Percentiles rank a stretch among this genome's conserved stretches.
These are phyloP conservation scores for Trissolcus brochymenae DNA, from an alignment of 2,888 invertebrate species.

Conservation along the genomic window DNA sequence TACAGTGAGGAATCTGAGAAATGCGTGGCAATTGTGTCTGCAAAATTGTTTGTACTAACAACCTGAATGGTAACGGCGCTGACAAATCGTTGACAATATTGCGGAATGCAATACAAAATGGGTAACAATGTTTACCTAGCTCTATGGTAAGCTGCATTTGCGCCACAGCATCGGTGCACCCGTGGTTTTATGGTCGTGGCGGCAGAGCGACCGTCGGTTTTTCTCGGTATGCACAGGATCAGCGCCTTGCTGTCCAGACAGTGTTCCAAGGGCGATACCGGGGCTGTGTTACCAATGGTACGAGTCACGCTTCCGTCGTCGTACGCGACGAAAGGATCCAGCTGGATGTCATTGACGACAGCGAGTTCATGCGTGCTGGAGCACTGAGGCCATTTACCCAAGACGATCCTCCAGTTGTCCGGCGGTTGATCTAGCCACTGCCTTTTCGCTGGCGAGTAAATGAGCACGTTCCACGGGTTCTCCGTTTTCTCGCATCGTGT, in stretches of 20 bases:
- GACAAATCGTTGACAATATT: no score
- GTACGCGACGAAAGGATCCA: slow-evolving; percentile 78
- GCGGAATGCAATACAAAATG: slow-evolving; percentile 27
- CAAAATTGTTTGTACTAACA: background rate
- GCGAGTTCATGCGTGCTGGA: slow-evolving; percentile 67
- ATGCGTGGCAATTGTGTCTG: slow-evolving; percentile 2
- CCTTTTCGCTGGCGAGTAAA: slow-evolving; percentile 78
- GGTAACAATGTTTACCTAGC: slow-evolving; percentile 67
- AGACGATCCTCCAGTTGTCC: slow-evolving; percentile 77
- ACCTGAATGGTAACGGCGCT: no score
- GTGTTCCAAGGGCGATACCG: slow-evolving; percentile 79
- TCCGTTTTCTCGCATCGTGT: slow-evolving; percentile 67
- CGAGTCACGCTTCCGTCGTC: slow-evolving; percentile 82
- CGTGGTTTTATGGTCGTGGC: slow-evolving; percentile 73
- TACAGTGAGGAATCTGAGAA: background rate
- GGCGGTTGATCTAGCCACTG: slow-evolving; percentile 77
- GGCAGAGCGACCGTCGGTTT: slow-evolving; percentile 68
- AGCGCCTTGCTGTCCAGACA: slow-evolving; percentile 84
- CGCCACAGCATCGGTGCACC: slow-evolving; percentile 85
- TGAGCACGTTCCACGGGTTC: slow-evolving; percentile 79
- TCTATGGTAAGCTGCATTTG: slow-evolving; percentile 81
- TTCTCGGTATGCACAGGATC: slow-evolving; percentile 79
- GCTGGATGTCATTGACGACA: slow-evolving; percentile 65
- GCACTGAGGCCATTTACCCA: slow-evolving; percentile 73
- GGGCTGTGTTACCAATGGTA: slow-evolving; percentile 75